Conservation (phyloP, 2,113 vertebrate genomes). For the Perccottus glenii region DNA sequence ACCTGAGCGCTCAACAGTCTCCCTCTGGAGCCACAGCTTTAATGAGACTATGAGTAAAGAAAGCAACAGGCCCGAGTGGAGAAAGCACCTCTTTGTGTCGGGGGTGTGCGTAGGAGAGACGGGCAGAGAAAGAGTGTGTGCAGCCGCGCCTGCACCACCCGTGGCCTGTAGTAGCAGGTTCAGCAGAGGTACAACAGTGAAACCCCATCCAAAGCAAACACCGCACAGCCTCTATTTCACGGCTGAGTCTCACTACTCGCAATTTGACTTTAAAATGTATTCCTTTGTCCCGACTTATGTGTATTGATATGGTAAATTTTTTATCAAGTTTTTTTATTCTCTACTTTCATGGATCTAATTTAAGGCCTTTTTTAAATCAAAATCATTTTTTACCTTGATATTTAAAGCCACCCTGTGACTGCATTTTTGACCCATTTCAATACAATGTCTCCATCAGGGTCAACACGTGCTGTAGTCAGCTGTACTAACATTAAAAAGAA, state of each 20-base stretch:
- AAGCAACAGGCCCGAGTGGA: slow-evolving; percentile 41
- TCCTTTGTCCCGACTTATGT: slow-evolving; percentile 60
- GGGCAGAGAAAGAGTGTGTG: slow-evolving; percentile 27
- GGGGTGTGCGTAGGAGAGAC: slow-evolving; percentile 3
- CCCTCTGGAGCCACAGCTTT: slow-evolving; percentile 36
- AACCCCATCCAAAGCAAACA: slow-evolving; percentile 74
- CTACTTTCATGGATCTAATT: too few relatives aligned
- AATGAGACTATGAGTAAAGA: slow-evolving; percentile 55
- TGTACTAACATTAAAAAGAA: too few relatives aligned
- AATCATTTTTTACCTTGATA: too few relatives aligned
- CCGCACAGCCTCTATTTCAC: slow-evolving; percentile 44
- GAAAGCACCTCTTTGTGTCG: slow-evolving; percentile 66
- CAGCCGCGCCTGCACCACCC: slow-evolving; percentile 20
- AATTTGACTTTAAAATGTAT: slow-evolving; percentile 57
- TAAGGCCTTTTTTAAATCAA: too few relatives aligned
- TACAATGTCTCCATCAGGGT: too few relatives aligned
- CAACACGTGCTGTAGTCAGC: too few relatives aligned
- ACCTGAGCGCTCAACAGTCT: slow-evolving; percentile 30
- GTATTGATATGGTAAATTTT: slow-evolving; percentile 30
- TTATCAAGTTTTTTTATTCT: too few relatives aligned
- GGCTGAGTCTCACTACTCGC: slow-evolving; percentile 38
- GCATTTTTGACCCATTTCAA: too few relatives aligned
- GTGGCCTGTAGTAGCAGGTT: slow-evolving; percentile 28
- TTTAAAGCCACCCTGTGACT: too few relatives aligned
- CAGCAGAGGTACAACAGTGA: slow-evolving; percentile 28